A percentile compares a stretch with the other conserved stretches of the same genome.
Conservation (phyloP, 2,888 invertebrate genomes). For the Sarcophaga carnaria region DNA sequence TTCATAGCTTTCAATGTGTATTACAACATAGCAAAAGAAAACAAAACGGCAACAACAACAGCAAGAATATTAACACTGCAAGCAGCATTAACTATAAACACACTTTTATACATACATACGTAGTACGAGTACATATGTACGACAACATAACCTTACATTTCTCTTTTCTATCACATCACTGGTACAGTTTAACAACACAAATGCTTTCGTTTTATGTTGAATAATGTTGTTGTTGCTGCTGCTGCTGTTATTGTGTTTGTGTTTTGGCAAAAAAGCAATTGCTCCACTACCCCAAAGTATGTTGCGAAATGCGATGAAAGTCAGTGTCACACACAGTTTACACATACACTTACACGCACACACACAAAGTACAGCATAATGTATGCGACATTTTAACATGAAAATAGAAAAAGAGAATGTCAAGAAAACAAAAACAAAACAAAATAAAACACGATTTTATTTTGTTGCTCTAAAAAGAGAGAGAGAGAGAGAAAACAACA, state of each 20-base stretch:
- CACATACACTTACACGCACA: conserved; percentile 5
- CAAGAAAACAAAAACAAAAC: background rate
- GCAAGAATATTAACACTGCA: background rate
- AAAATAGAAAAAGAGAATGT: conserved; percentile 29
- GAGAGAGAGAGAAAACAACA: background rate
- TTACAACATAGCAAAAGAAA: conserved; percentile 36
- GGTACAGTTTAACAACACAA: conserved; percentile 76
- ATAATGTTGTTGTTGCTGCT: conserved; percentile 20
- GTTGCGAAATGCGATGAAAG: conserved; percentile 65
- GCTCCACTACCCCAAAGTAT: conserved; percentile 71
- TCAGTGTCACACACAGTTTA: conserved; percentile 63
- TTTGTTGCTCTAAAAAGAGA: background rate
- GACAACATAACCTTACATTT: conserved; percentile 52
- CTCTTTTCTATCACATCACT: conserved; percentile 70
- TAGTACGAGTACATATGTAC: background rate
- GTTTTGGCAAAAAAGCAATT: conserved; percentile 53
- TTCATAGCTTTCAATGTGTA: conserved; percentile 36
- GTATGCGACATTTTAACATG: conserved; percentile 52
- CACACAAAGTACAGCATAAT: conserved; percentile 57
- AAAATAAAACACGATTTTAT: conserved; percentile 16
- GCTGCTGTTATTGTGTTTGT: conserved; percentile 7
- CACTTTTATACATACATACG: conserved; percentile 43
- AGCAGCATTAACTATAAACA: conserved; percentile 18
- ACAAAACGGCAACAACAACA: background rate
- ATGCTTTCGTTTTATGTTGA: conserved; percentile 58